phyloP scores from a whole-genome alignment of 2,888 invertebrate genomes.

The Allacma fusca region DNA sequence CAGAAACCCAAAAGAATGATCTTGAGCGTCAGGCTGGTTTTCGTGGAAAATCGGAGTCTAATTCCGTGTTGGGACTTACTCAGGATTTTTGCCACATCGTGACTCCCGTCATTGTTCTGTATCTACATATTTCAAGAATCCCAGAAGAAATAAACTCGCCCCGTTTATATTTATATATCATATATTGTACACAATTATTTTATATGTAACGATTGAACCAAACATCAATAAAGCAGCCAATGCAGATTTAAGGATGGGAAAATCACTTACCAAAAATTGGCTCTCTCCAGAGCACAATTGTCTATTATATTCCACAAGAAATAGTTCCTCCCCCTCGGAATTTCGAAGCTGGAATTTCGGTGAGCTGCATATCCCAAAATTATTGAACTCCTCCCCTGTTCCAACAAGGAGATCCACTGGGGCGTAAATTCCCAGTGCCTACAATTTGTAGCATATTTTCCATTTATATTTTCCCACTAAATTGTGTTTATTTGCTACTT shows the following conservation, averaged over 20 bases:
- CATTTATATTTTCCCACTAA: no score
- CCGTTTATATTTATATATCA: no score
- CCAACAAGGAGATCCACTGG: slow-evolving; percentile 52
- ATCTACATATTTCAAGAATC: slow-evolving; percentile 41
- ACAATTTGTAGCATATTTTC: neutral
- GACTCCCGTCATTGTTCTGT: slow-evolving; percentile 32
- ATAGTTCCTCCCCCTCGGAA: slow-evolving; percentile 54
- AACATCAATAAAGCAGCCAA: no score
- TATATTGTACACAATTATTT: neutral
- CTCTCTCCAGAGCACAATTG: slow-evolving; percentile 32
- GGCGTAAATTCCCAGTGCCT: slow-evolving; percentile 54
- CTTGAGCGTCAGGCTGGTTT: slow-evolving; percentile 51
- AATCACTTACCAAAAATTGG: slow-evolving; percentile 7
- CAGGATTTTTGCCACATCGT: slow-evolving; percentile 48
- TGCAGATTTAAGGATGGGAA: no score
- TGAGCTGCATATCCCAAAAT: slow-evolving; percentile 45
- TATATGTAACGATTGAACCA: no score
- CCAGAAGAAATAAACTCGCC: no score
- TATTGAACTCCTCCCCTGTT: slow-evolving; percentile 52
- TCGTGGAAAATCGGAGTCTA: slow-evolving; percentile 49
- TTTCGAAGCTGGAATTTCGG: slow-evolving; percentile 52
- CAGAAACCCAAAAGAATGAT: slow-evolving; percentile 52
- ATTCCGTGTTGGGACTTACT: slow-evolving; percentile 44
- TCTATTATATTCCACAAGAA: slow-evolving; percentile 47
- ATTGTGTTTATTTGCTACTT: no score